Base-by-base conservation (phyloP, 2,888 invertebrate species). In the Drosophila percnosoma region DNA sequence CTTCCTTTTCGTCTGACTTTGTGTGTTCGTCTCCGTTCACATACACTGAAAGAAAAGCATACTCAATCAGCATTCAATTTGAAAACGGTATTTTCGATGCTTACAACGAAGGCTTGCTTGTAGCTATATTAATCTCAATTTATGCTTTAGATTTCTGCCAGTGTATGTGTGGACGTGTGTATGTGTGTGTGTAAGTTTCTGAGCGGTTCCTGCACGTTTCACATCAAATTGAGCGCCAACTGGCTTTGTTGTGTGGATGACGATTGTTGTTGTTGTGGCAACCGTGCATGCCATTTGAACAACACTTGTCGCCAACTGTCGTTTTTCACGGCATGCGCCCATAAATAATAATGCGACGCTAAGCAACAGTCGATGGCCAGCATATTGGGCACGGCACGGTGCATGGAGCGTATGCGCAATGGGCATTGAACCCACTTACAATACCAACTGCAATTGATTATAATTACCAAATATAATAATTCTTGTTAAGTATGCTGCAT, bases 291-390 rank as follows among this genome's bases (percentile, higher is more conserved):
- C 70, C 86, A 79, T 86, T 84, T 84, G 79, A 83, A 81, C 80
- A 86, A 85, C 84, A 84, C 86, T 84, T 84, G 84, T 84, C 84
- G 83, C 78, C 84, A 84, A 84, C 84, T 86, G 84, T 86, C 82
- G 86, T 84, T 85, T 84, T 84, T 86, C 83, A 86, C 86, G 86
- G 83, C 86, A 84, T 83, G 78, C 83, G 83, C 73, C 80, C 83
- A 80, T 85, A 84, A 84, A 84, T 84, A 84, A 84, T 85, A 84
- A 84, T 83, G 75, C 78, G 83, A 73, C 77, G 78, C 73, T 48
- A 64, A 76, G 76, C 65, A 74, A 83, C 83, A 83, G 76, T 83
- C 60, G 49, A 49, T 38, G 81, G 40, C 49, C 27, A 24, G 55
- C 51, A 81, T 62, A 84, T 82, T 84, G 81, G 54, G 68, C 68